Conservation (phyloP, 2,113 vertebrate species). For the Paramormyrops kingsleyae region DNA sequence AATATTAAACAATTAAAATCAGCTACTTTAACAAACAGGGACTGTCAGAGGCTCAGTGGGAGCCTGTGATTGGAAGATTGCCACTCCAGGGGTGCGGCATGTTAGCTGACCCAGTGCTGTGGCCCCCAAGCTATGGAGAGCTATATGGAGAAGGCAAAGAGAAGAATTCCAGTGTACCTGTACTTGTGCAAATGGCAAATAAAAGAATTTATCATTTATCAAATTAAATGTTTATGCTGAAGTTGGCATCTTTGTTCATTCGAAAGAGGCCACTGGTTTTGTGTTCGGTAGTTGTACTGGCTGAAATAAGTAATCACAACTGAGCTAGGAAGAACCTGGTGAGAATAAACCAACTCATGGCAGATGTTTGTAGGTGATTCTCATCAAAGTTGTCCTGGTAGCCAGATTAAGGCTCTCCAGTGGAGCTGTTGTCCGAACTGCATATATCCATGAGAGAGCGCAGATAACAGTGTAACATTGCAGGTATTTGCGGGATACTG, state of each 20-base stretch:
- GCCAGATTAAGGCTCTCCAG: neutral
- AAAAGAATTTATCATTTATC: too few species aligned
- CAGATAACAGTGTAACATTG: neutral
- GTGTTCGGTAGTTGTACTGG: too few species aligned
- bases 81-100: neutral
- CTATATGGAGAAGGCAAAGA: too few species aligned
- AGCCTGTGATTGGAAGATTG: neutral
- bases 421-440: neutral
- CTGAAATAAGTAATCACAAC: neutral
- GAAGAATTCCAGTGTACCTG: too few species aligned
- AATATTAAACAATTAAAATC: neutral
- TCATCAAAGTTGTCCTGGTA: neutral
- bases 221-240: too few species aligned
- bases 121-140: neutral
- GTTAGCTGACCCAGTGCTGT: neutral
- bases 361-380: neutral
- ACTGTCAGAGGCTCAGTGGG: neutral
- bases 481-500: neutral
- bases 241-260: too few species aligned
- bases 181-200: too few species aligned
- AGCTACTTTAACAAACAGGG: neutral
- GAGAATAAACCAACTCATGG: neutral
- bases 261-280: too few species aligned
- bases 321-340: neutral
- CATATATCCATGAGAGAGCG: neutral